Evolutionary conservation across 2,113 vertebrate species (phyloP).

Genomic region (Cercocebus atys): DNA sequence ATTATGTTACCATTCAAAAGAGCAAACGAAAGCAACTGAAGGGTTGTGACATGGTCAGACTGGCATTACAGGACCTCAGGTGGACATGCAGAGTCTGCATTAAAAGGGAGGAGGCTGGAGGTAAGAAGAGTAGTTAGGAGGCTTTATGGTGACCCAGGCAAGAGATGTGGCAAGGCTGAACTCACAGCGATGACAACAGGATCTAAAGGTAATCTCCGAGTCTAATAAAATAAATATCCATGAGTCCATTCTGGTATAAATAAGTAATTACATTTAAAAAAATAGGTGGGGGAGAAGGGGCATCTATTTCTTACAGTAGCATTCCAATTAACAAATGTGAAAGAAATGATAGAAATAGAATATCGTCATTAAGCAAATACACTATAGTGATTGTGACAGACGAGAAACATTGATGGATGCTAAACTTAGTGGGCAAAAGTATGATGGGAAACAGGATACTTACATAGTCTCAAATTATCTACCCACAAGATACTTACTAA

Average conservation of each 20-base stretch:
- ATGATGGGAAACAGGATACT: neutral
- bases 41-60: neutral
- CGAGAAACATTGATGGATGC: neutral
- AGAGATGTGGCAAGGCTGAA: neutral
- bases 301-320: neutral
- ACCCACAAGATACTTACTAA: neutral
- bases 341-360: slow-evolving; percentile 30
- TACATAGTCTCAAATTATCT: neutral
- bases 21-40: neutral
- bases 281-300: neutral
- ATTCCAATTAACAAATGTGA: slow-evolving; percentile 4
- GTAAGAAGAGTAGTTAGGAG: neutral
- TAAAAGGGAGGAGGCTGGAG: neutral
- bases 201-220: neutral
- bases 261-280: neutral
- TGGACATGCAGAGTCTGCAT: neutral
- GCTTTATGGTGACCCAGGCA: neutral
- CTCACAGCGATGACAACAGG: neutral
- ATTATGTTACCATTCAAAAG: neutral
- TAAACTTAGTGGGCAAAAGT: neutral
- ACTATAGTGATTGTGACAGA: neutral
- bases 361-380: neutral
- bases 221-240: neutral
- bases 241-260: neutral
- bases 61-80: neutral